Percentiles rank a stretch among this genome's conserved stretches.
These are phyloP conservation scores for Aleiodes leptofemur DNA, from an alignment of 2,888 invertebrate species.

Conservation along the genomic window DNA sequence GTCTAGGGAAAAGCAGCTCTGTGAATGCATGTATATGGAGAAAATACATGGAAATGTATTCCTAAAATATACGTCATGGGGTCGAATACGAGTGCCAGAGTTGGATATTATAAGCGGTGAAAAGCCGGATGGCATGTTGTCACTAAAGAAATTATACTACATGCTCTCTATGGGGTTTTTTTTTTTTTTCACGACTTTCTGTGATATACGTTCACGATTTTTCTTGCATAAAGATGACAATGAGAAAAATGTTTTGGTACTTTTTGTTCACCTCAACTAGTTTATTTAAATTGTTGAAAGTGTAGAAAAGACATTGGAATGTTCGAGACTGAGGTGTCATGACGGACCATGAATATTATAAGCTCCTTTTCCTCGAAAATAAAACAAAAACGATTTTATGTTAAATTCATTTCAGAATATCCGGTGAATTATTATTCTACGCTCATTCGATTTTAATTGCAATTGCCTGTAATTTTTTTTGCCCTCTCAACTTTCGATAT, in stretches of 20 bases:
- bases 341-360: not conserved
- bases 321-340: not conserved
- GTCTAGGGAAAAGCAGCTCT: slow-evolving; percentile 60
- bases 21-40: slow-evolving; percentile 47
- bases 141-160: slow-evolving; percentile 71
- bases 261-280: not conserved
- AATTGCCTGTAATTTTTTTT: no score
- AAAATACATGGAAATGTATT: slow-evolving; percentile 75
- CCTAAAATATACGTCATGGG: slow-evolving; percentile 49
- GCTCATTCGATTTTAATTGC: no score
- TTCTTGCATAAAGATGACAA: slow-evolving; percentile 4
- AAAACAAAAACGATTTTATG: no score
- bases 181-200: not conserved
- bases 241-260: not conserved
- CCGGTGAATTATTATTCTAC: no score
- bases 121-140: slow-evolving; percentile 71
- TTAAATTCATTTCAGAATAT: no score
- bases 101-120: slow-evolving; percentile 74
- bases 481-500: not conserved
- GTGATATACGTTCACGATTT: no score
- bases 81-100: slow-evolving; percentile 51
- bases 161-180: slow-evolving; percentile 54
- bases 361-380: no score
- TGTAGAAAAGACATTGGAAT: not conserved
- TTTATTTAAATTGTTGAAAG: not conserved